A percentile compares a stretch with the other conserved stretches of the same genome.
phyloP scores from a whole-genome alignment of 2,888 invertebrate genomes.

The Craniophora ligustri region DNA sequence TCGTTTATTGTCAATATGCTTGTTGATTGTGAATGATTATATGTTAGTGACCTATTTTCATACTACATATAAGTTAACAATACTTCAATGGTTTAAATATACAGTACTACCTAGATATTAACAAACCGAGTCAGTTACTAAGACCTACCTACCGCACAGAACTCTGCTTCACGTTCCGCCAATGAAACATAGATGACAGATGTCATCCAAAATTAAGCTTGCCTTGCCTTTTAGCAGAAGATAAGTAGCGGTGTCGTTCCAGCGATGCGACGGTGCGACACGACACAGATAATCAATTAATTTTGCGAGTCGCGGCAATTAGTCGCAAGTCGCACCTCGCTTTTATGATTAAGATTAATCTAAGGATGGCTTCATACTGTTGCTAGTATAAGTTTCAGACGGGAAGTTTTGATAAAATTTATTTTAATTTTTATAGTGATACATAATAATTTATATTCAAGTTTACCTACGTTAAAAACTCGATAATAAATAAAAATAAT shows the following conservation, averaged over 20 bases:
- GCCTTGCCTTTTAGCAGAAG: constrained; percentile 29
- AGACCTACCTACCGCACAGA: background rate
- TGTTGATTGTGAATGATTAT: too few relatives aligned
- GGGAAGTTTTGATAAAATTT: background rate
- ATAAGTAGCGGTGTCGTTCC: constrained; percentile 40
- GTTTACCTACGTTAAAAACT: too few relatives aligned
- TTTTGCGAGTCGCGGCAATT: constrained; percentile 72
- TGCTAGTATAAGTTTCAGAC: constrained; percentile 7
- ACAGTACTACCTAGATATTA: background rate
- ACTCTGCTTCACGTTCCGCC: constrained; percentile 1
- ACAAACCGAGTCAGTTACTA: background rate
- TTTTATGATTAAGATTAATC: constrained; percentile 75
- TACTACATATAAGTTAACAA: too few relatives aligned
- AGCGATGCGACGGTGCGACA: constrained; percentile 47
- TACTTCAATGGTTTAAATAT: background rate
- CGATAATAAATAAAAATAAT: too few relatives aligned
- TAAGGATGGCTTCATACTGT: constrained; percentile 40
- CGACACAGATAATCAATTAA: constrained; percentile 76
- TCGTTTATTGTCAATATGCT: too few relatives aligned
- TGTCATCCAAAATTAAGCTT: constrained; percentile 35
- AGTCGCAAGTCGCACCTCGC: constrained; percentile 73
- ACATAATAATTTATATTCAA: too few relatives aligned
- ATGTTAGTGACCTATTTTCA: too few relatives aligned
- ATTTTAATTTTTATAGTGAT: background rate
- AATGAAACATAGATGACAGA: constrained; percentile 38